phyloP scores from a whole-genome alignment of 2,797 vertebrate genomes.

The Threskiornis aethiopicus region DNA sequence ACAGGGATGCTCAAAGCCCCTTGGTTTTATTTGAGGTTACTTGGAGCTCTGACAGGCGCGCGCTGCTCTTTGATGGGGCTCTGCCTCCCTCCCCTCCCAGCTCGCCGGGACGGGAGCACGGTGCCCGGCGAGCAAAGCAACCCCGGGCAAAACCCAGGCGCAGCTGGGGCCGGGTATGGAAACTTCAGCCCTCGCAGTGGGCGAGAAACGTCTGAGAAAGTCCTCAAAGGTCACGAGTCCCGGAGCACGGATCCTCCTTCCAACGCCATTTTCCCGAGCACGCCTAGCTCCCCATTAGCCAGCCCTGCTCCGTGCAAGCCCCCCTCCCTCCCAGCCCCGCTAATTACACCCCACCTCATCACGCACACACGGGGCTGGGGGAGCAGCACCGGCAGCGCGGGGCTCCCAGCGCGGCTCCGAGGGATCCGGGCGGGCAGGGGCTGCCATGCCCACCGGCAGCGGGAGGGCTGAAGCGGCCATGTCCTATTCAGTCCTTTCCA shows the following conservation, averaged over 20 bases:
- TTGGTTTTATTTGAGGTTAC: neutral
- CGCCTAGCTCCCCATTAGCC: rapidly evolving
- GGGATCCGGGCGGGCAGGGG: neutral
- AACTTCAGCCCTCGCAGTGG: neutral
- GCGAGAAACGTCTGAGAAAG: neutral
- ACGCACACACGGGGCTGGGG: neutral
- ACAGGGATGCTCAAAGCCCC: neutral
- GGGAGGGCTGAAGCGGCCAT: rapidly evolving
- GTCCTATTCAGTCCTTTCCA: neutral
- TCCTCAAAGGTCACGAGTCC: neutral
- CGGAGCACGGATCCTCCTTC: neutral
- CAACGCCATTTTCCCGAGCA: neutral
- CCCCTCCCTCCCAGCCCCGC: neutral
- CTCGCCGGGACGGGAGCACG: neutral
- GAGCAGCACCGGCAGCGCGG: neutral
- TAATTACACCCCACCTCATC: neutral
- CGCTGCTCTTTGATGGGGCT: neutral
- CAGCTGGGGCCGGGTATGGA: neutral
- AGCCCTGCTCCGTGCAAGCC: neutral
- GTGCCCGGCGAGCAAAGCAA: neutral
- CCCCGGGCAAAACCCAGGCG: neutral
- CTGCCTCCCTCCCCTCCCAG: neutral
- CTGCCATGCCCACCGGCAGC: neutral
- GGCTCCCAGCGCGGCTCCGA: neutral
- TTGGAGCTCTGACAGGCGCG: neutral